Evolutionary conservation across 2,797 vertebrate species (phyloP), one percentile per base, ranked within the genome.

Genomic region (Sebastiscus tertius): DNA sequence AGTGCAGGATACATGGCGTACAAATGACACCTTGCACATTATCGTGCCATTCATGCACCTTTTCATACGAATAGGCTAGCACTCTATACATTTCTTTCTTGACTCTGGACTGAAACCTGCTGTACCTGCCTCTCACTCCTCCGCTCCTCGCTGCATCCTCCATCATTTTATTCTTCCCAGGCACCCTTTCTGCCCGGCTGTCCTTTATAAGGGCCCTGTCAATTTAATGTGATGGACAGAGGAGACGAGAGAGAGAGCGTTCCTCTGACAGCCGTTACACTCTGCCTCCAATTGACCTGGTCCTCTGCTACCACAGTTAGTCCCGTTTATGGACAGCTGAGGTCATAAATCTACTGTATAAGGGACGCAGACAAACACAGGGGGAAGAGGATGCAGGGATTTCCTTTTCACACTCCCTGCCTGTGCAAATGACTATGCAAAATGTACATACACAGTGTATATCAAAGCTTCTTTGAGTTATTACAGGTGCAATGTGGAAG

Each of bases 181-280:
- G 22, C 63, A 31, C 46, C 49, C 8, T 70, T 13, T 70, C 75
- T 72, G 69, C 73, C 71, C 46, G 2, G 16, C 63, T 60, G 69
- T 83, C 81, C 81, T 87, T 86, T 79, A 81, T 75, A 77, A 77
- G 16, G 60, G 62, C 72, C 79, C 78, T 31, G 75, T 33, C 55
- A 60, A 75, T 86, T 83, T 81, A 76, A 72, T 65, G 79, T 84
- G 90, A 91, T 82, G 78, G 88, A 83, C 88, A 71, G 87, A 76
- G 85, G 77, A 82, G 90, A 85, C 59, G 86, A 85, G 77, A 85
- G 76, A 80, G 59, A 13, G 65, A 20, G 67, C 22, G 2, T 61
- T 81, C 70, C 77, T 87, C 54, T 82, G 86, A 85, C 87, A 84
- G 86, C 82, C 82, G 75, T 80, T 74, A 82, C 73, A 66, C 79